phyloP scores from a whole-genome alignment of 1,140 invertebrate genomes.

The Cardiocondyla obscurior region DNA sequence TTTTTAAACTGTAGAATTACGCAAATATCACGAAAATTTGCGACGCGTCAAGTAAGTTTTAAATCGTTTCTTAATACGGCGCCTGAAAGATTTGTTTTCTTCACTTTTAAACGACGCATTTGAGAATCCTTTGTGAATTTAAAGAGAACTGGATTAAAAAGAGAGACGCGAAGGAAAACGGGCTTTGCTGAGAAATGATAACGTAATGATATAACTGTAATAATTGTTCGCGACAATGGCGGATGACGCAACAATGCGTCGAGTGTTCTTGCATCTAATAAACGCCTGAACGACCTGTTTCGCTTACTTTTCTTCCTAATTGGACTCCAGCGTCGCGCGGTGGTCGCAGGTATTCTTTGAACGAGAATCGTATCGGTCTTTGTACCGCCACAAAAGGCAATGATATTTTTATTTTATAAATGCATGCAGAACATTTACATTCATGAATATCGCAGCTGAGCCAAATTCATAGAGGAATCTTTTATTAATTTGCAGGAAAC shows the following conservation, averaged over 20 bases:
- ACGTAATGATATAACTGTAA: conserved; percentile 35
- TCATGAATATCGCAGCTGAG: conserved; percentile 1
- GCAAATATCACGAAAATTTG: conserved; percentile 59
- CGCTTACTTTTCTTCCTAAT: conserved; percentile 27
- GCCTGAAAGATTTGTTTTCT: conserved; percentile 23
- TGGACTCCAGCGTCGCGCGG: conserved; percentile 7
- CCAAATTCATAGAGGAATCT: neutral
- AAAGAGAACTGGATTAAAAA: conserved; percentile 22
- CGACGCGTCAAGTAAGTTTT: conserved; percentile 45
- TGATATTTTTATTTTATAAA: neutral
- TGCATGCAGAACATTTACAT: neutral
- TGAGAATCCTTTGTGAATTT: neutral
- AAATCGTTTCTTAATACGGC: conserved; percentile 40
- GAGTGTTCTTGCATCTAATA: conserved; percentile 25
- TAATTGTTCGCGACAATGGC: conserved; percentile 19
- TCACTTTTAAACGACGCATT: conserved; percentile 32
- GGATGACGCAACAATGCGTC: conserved; percentile 4
- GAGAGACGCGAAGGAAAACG: neutral
- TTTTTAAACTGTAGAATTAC: conserved; percentile 7
- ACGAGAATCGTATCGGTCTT: conserved; percentile 20
- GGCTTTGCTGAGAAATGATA: conserved; percentile 32
- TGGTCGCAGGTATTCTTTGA: conserved; percentile 1
- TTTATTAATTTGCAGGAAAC: conserved; percentile 20
- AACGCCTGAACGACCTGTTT: neutral
- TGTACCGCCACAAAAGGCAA: neutral